Percentiles rank a stretch among this genome's conserved stretches.
These are phyloP conservation scores for Armadillidium nasatum DNA, from an alignment of 1,140 invertebrate species.

Conservation along the genomic window DNA sequence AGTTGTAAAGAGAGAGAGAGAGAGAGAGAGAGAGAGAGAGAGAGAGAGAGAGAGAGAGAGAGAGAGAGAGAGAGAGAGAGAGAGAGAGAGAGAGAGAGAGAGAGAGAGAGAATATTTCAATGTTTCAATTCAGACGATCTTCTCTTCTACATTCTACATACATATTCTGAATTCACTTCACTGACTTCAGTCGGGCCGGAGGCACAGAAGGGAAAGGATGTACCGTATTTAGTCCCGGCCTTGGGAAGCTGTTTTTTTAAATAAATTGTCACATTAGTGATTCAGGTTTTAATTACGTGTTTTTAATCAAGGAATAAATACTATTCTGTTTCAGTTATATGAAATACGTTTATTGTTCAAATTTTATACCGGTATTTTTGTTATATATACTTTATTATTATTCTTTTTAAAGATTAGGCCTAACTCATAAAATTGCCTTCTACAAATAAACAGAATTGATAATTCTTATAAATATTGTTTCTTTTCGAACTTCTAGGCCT, in stretches of 20 bases:
- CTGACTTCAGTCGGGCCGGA: conserved; percentile 1
- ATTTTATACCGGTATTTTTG: not conserved
- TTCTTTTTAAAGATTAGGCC: not conserved
- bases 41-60: too few species aligned
- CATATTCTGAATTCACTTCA: not conserved
- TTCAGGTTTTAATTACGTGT: not conserved
- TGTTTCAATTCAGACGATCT: not conserved
- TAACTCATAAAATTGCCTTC: too few species aligned
- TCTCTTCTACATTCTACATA: not conserved
- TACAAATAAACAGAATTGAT: too few species aligned
- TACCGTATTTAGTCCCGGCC: not conserved
- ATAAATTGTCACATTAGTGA: not conserved
- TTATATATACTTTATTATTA: not conserved
- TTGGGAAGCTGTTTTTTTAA: not conserved
- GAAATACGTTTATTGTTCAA: not conserved
- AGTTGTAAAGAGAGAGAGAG: too few species aligned
- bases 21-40: too few species aligned
- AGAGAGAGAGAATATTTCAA: not conserved
- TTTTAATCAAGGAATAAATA: too few species aligned
- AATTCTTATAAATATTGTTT: too few species aligned
- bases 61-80: too few species aligned
- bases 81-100: not conserved
- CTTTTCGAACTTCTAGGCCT: too few species aligned
- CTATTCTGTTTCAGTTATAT: too few species aligned
- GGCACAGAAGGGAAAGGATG: not conserved